Evolutionary conservation across 1,140 invertebrate genomes (phyloP).

Genomic region (Polyergus mexicanus): DNA sequence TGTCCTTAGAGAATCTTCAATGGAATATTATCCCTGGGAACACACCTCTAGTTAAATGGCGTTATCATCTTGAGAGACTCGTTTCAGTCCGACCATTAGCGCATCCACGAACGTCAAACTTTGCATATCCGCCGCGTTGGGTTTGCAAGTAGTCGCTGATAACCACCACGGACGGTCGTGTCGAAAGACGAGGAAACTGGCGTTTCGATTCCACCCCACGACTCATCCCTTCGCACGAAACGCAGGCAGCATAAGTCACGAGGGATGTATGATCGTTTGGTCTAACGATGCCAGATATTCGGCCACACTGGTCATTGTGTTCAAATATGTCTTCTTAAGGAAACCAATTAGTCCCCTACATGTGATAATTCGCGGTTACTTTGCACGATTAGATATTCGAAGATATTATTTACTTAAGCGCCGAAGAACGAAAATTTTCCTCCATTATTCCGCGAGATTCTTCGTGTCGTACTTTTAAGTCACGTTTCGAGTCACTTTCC

Average conservation of each 20-base stretch:
- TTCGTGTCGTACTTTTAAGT: not conserved
- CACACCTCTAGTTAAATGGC: slow-evolving; percentile 63
- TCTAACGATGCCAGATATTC: slow-evolving; percentile 34
- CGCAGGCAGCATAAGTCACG: slow-evolving; percentile 35
- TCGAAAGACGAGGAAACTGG: slow-evolving; percentile 16
- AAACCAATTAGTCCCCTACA: slow-evolving; percentile 47
- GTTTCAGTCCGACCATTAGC: slow-evolving; percentile 73
- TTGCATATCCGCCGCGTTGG: slow-evolving; percentile 67
- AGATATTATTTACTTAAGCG: not conserved
- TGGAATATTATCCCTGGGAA: slow-evolving; percentile 71
- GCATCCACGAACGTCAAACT: slow-evolving; percentile 73
- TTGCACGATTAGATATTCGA: not conserved
- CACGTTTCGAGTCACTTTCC: slow-evolving; percentile 31
- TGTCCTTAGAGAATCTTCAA: slow-evolving; percentile 70
- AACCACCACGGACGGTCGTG: slow-evolving; percentile 17
- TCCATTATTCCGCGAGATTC: not conserved
- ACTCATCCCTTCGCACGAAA: not conserved
- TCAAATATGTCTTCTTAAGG: slow-evolving; percentile 41
- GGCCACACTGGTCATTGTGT: not conserved
- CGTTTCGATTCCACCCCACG: slow-evolving; percentile 38
- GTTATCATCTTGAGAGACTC: slow-evolving; percentile 71
- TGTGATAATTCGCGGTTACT: not conserved
- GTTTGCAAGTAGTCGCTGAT: slow-evolving; percentile 49
- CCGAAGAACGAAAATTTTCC: not conserved
- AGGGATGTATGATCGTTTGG: slow-evolving; percentile 24